Evolutionary conservation across 2,797 vertebrate species (phyloP).

Genomic region (Potorous gilbertii): DNA sequence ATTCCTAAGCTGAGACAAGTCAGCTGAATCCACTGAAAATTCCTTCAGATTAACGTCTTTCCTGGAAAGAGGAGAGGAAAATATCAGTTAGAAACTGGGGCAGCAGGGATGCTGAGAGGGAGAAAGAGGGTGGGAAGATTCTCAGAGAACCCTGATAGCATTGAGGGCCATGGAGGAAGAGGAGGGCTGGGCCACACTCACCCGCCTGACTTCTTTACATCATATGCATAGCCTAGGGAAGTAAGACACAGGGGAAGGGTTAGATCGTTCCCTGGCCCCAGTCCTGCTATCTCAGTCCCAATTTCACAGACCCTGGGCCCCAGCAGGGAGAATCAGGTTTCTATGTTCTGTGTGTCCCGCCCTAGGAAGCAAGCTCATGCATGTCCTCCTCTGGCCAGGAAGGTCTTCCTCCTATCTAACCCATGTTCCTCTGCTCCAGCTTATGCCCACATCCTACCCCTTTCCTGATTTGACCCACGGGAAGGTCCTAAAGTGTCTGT

Average conservation of each 20-base stretch:
- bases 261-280: neutral
- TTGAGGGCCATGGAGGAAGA: neutral
- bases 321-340: neutral
- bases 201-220: conserved; percentile 85
- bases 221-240: conserved; percentile 87
- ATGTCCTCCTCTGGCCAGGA: neutral
- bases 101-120: neutral
- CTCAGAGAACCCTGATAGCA: neutral
- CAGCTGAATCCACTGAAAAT: conserved; percentile 86
- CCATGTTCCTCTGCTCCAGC: neutral
- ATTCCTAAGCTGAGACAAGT: conserved; percentile 86
- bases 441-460: neutral
- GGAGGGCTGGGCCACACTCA: conserved; percentile 81
- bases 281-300: neutral
- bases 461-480: neutral
- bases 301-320: neutral
- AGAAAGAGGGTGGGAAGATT: neutral
- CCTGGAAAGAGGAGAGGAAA: conserved; percentile 81
- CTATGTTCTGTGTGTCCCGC: neutral
- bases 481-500: neutral
- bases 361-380: neutral
- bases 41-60: conserved; percentile 85
- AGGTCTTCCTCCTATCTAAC: neutral
- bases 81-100: neutral
- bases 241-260: conserved; percentile 12